phyloP scores from a whole-genome alignment of 2,797 vertebrate genomes.

The Acridotheres tristis region DNA sequence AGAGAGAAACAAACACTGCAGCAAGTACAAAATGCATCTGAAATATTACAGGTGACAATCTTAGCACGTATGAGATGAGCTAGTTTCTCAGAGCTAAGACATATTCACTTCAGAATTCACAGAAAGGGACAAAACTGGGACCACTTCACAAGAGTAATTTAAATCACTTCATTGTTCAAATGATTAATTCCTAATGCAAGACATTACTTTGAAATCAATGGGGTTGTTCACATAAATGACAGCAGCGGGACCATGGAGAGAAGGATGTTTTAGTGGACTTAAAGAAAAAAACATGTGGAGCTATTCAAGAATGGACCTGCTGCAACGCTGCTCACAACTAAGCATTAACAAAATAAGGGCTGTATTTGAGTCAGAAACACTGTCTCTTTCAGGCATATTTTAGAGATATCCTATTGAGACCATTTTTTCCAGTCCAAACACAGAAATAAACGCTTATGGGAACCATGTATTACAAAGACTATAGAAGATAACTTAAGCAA shows the following conservation, averaged over 20 bases:
- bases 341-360: not conserved
- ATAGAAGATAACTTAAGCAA: not conserved
- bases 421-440: not conserved
- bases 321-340: not conserved
- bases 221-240: not conserved
- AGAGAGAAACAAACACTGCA: not conserved
- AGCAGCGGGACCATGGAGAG: not conserved
- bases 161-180: not conserved
- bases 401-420: not conserved
- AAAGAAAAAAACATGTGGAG: not conserved
- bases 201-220: not conserved
- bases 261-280: not conserved
- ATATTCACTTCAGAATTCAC: not conserved
- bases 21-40: not conserved
- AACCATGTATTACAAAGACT: not conserved
- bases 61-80: not conserved
- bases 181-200: not conserved
- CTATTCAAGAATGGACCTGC: not conserved
- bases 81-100: not conserved
- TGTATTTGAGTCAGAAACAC: not conserved
- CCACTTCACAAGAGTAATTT: not conserved
- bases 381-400: not conserved
- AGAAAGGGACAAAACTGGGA: not conserved
- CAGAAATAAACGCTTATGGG: not conserved
- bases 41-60: not conserved